Percentiles rank a stretch among this genome's conserved stretches.
Conservation (phyloP, 2,888 invertebrate genomes). For the Platerodrilus igneus region DNA sequence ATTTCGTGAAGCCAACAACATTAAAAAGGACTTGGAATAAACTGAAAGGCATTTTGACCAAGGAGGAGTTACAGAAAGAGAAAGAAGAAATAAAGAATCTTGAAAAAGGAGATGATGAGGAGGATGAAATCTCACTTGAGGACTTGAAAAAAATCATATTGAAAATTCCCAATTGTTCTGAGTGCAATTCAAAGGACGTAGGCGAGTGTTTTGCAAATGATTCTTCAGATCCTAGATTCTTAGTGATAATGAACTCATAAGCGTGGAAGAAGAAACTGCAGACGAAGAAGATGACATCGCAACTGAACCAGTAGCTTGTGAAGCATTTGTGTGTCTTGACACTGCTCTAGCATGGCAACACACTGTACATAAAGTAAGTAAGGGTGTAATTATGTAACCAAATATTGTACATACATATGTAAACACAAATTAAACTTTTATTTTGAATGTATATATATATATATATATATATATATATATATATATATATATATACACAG, state of each 20-base stretch:
- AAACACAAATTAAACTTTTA: too few relatives aligned
- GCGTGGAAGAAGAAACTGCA: conserved; percentile 13
- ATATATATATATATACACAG: too few relatives aligned
- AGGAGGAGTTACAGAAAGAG: conserved; percentile 10
- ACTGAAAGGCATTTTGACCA: too few relatives aligned
- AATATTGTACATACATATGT: too few relatives aligned
- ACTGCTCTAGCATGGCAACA: too few relatives aligned
- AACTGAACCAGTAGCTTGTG: conserved; percentile 10
- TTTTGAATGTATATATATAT: too few relatives aligned
- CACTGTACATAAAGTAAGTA: too few relatives aligned
- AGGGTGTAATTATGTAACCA: too few relatives aligned
- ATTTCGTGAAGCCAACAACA: too few relatives aligned
- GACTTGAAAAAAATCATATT: conserved; percentile 11
- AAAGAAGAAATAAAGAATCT: conserved; percentile 12
- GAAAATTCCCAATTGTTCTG: conserved; percentile 20
- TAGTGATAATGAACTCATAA: conserved; percentile 17
- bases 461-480: too few relatives aligned
- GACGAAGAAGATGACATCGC: conserved; percentile 2
- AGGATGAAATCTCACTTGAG: conserved; percentile 15
- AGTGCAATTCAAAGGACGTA: conserved; percentile 15
- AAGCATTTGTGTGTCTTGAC: too few relatives aligned
- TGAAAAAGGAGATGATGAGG: conserved; percentile 10
- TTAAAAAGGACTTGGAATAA: conserved; percentile 5
- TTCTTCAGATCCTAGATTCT: conserved; percentile 22
- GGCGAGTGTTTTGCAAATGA: conserved; percentile 22